Conservation (phyloP, 1,140 invertebrate species). For the Archegozetes longisetosus region DNA sequence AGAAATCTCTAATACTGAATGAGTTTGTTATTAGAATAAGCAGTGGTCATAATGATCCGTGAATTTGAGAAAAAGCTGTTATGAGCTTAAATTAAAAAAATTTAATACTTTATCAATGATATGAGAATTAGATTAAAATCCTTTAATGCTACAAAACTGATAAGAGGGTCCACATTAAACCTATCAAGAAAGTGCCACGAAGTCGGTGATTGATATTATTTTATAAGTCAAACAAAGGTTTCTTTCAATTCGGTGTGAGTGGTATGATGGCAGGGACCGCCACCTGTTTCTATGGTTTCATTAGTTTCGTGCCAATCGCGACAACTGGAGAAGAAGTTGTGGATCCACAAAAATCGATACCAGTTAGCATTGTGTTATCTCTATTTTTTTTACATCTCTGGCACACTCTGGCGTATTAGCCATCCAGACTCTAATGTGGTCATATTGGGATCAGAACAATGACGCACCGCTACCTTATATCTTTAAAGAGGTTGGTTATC, state of each 20-base stretch:
- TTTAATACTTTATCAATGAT: too few species aligned
- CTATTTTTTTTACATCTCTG: conserved; percentile 54
- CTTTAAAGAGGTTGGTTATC: conserved; percentile 50
- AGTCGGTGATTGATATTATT: too few species aligned
- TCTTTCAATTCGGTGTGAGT: conserved; percentile 46
- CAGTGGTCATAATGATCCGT: too few species aligned
- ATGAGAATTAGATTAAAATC: too few species aligned
- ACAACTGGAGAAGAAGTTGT: conserved; percentile 72
- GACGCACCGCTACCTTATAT: conserved; percentile 54
- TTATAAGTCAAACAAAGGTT: too few species aligned
- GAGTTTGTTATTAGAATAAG: too few species aligned
- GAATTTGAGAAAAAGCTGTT: too few species aligned
- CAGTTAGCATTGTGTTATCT: conserved; percentile 65
- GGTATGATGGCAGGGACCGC: conserved; percentile 49
- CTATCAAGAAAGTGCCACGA: too few species aligned
- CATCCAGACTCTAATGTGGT: conserved; percentile 76
- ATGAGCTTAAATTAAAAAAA: too few species aligned
- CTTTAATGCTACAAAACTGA: too few species aligned
- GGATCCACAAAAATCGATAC: conserved; percentile 71
- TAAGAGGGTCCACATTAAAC: too few species aligned
- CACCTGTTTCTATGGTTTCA: conserved; percentile 78
- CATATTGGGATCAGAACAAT: conserved; percentile 43
- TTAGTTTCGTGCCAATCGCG: conserved; percentile 73
- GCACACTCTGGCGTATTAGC: conserved; percentile 71
- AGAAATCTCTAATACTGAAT: too few species aligned